Evolutionary conservation across 1,140 invertebrate genomes (phyloP).

Genomic region (Sminthurides bifidus): DNA sequence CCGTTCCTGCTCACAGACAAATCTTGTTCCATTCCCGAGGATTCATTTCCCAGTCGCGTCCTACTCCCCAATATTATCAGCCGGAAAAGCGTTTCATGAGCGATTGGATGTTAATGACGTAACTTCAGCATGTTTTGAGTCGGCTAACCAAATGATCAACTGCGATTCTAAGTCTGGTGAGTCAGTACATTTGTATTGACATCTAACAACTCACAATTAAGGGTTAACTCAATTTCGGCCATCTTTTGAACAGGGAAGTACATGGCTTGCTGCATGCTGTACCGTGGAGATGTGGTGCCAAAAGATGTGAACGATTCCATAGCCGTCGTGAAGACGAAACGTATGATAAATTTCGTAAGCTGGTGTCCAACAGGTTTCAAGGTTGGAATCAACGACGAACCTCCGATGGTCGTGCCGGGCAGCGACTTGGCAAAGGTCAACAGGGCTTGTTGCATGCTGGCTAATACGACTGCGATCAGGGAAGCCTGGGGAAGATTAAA

Average conservation of each 20-base stretch:
- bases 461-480: constrained; percentile 68
- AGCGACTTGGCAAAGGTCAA: constrained; percentile 48
- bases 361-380: constrained; percentile 84
- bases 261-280: constrained; percentile 76
- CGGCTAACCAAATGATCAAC: constrained; percentile 86
- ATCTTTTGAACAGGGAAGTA: constrained; percentile 53
- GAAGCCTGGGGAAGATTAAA: constrained; percentile 65
- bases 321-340: constrained; percentile 70
- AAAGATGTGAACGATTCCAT: constrained; percentile 74
- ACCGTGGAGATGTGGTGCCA: constrained; percentile 58
- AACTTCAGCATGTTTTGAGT: constrained; percentile 79
- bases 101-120: constrained; percentile 71
- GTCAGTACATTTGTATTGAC: not conserved
- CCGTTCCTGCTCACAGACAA: constrained; percentile 47
- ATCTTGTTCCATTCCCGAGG: constrained; percentile 71
- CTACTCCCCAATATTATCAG: constrained; percentile 64
- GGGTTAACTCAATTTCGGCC: not conserved
- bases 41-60: constrained; percentile 60
- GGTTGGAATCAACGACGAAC: constrained; percentile 67
- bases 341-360: constrained; percentile 77
- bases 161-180: constrained; percentile 68
- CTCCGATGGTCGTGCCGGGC: constrained; percentile 49
- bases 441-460: constrained; percentile 64
- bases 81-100: constrained; percentile 77
- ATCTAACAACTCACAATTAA: not conserved